Conservation (phyloP, 2,888 invertebrate genomes). For the Alloscopus bannaensis region DNA sequence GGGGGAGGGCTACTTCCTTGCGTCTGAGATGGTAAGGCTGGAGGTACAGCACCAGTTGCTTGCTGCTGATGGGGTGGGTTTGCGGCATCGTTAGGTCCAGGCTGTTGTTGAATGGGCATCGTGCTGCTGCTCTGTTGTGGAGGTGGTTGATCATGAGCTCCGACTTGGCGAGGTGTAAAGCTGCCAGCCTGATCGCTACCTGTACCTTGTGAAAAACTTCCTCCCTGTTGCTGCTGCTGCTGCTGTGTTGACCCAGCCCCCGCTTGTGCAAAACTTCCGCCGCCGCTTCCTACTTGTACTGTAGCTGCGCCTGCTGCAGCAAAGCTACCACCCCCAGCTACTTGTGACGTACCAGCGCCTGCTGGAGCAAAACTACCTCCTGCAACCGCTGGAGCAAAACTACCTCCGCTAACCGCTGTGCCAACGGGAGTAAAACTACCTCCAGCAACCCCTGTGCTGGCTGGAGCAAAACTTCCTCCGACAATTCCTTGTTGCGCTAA, state of each 20-base stretch:
- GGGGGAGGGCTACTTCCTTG: too few species aligned
- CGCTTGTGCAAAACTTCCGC: neutral
- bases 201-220: neutral
- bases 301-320: neutral
- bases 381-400: constrained; percentile 14
- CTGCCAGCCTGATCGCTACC: too few species aligned
- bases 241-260: neutral
- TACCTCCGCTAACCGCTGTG: constrained; percentile 10
- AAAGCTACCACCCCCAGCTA: constrained; percentile 8
- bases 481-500: neutral
- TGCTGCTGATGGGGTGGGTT: too few species aligned
- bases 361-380: constrained; percentile 25
- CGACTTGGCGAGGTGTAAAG: too few species aligned
- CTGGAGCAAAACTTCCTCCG: constrained; percentile 5
- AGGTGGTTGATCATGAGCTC: too few species aligned
- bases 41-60: too few species aligned
- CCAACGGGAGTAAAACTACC: constrained; percentile 4
- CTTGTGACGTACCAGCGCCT: neutral
- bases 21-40: too few species aligned
- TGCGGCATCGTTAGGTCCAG: too few species aligned
- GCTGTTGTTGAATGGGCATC: too few species aligned
- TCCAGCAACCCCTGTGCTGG: neutral
- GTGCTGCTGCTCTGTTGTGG: too few species aligned
- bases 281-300: neutral
- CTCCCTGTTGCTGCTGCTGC: neutral